These are phyloP conservation scores for Mythimna albipuncta DNA, from an alignment of 2,888 invertebrate genomes.

Conservation along the genomic window DNA sequence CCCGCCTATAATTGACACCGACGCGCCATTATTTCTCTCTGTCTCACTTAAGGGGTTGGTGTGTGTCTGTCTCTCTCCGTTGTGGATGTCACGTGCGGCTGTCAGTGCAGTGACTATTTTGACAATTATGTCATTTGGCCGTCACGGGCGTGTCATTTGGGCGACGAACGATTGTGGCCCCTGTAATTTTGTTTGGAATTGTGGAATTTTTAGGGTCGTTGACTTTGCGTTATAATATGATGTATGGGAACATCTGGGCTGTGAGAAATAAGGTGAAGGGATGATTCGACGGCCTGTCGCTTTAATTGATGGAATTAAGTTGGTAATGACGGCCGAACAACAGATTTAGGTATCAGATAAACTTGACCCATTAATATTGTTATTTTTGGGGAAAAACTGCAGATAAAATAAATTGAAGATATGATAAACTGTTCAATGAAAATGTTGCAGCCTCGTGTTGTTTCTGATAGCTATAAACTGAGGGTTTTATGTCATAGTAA, in stretches of 20 bases:
- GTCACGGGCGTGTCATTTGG: constrained; percentile 89
- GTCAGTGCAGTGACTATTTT: constrained; percentile 89
- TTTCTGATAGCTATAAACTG: too few relatives aligned
- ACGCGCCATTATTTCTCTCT: constrained; percentile 82
- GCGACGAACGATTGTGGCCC: constrained; percentile 87
- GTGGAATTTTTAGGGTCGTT: constrained; percentile 86
- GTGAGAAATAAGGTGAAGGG: constrained; percentile 68
- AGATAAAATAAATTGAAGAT: not conserved
- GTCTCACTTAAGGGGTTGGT: constrained; percentile 57
- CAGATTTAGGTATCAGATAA: constrained; percentile 29
- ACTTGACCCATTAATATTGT: not conserved
- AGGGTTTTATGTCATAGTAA: not conserved
- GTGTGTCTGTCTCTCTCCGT: constrained; percentile 74
- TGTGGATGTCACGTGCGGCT: constrained; percentile 87
- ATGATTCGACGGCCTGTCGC: constrained; percentile 45
- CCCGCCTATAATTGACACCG: constrained; percentile 90
- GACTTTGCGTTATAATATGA: constrained; percentile 79
- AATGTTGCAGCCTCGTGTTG: not conserved
- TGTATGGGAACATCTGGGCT: constrained; percentile 87
- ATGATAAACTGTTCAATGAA: not conserved
- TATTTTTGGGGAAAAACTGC: not conserved
- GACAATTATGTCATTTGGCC: constrained; percentile 91
- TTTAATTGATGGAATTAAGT: constrained; percentile 46
- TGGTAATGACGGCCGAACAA: constrained; percentile 20
- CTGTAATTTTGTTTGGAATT: constrained; percentile 88